Base-by-base conservation (phyloP, 1,140 invertebrate genomes). In the Anthonomus grandis region DNA sequence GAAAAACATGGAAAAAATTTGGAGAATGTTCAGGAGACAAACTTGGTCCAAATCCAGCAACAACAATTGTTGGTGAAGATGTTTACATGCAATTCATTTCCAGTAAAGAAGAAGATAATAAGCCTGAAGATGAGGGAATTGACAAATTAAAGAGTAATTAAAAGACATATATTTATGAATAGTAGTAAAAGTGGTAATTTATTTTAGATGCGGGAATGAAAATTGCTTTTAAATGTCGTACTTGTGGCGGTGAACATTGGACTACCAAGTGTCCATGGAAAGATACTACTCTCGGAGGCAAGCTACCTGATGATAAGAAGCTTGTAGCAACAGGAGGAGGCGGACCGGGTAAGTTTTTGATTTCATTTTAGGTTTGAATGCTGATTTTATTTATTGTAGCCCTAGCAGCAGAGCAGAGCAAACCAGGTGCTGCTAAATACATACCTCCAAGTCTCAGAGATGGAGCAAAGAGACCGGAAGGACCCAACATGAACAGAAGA, bases 221-320 rank as follows among this genome's bases (percentile, higher is more conserved):
- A 69, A 86, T 89, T 64, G 83, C 93, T 65, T 91, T 97, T 47
- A 93, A 92, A 70, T 98, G 95, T 71, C 83, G 95, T 74, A 92
- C 88, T 53, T 98, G 95, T 78, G 92, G 92, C 69, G 91, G 91
- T 13, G 95, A 97, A 64, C 95, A 98, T 80, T 98, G 95, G 93
- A 97, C 94, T 4, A 85, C 91, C 39, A 93, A 93, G 64, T 98
- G 95, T 82, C 95, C 95, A 1, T 98, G 92, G 81, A 97, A 97
- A 75, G 91, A 96, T 65, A 92, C 86, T 67, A 80, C 85, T 59
- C 77, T 91, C 55, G 81, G 81, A 56, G 82, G 82, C 60, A 81
- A 83, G 62, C 81, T 80, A 69, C 61, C 69, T 23, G 62, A 77
- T 66, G 73, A 77, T 71, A 64, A 69, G 24, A 72, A 74, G 59